phyloP scores from a whole-genome alignment of 2,888 invertebrate genomes.

The Entomobrya proxima region DNA sequence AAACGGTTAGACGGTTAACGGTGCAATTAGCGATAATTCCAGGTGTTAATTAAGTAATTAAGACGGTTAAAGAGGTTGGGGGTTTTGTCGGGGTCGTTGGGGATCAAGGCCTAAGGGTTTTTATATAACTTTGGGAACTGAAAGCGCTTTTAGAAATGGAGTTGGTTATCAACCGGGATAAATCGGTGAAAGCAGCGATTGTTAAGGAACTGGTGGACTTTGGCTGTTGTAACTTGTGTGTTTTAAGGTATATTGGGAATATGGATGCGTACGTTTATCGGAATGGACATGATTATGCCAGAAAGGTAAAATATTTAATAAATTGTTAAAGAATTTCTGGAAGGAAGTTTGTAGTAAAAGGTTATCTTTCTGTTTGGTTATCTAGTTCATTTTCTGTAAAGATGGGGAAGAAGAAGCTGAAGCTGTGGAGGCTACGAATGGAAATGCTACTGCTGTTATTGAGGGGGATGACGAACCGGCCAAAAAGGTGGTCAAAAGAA shows the following conservation, averaged over 20 bases:
- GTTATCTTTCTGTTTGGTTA: not conserved
- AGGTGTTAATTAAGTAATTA: too few relatives aligned
- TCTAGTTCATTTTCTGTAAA: not conserved
- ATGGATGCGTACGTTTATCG: conserved; percentile 81
- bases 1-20: too few relatives aligned
- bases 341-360: not conserved
- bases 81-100: too few relatives aligned
- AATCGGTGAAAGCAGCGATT: conserved; percentile 50
- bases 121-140: too few relatives aligned
- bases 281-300: conserved; percentile 79
- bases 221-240: conserved; percentile 84
- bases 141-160: conserved; percentile 36
- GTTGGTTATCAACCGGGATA: conserved; percentile 14
- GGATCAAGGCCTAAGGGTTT: not conserved
- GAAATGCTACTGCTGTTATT: too few relatives aligned
- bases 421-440: not conserved
- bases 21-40: too few relatives aligned
- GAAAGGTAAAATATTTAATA: conserved; percentile 78
- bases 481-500: conserved; percentile 79
- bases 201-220: conserved; percentile 66
- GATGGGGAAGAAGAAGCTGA: not conserved
- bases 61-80: too few relatives aligned
- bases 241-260: conserved; percentile 83
- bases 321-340: too few relatives aligned
- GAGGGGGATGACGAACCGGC: conserved; percentile 73